Percentiles rank a stretch among this genome's conserved stretches.
Evolutionary conservation across 2,888 invertebrate genomes (phyloP).

Genomic region (Limnephilus lunatus): DNA sequence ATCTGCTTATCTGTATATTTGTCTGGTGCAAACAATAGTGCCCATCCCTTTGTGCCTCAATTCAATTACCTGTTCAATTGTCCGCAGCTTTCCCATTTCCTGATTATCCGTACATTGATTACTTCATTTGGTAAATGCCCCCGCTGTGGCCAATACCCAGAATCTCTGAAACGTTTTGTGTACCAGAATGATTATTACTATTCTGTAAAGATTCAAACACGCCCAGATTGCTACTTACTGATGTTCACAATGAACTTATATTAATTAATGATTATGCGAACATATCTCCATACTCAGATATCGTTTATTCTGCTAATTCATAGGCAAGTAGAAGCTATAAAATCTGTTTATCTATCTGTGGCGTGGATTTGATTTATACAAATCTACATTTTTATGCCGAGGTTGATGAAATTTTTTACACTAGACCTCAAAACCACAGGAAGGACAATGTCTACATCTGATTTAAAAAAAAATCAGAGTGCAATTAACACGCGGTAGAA

Average conservation of each 20-base stretch:
- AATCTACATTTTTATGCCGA: too few species aligned
- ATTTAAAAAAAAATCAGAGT: too few species aligned
- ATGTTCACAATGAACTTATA: not conserved
- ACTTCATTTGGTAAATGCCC: slow-evolving; percentile 25
- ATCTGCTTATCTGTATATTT: not conserved
- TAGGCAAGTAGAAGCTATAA: too few species aligned
- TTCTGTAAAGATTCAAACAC: not conserved
- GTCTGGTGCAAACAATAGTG: not conserved
- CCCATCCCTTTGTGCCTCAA: not conserved
- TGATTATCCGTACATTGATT: slow-evolving; percentile 15
- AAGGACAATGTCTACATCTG: too few species aligned
- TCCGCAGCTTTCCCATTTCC: slow-evolving; percentile 44
- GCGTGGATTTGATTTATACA: too few species aligned
- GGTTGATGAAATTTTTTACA: too few species aligned
- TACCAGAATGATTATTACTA: not conserved
- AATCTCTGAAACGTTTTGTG: slow-evolving; percentile 37
- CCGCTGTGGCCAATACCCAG: slow-evolving; percentile 7
- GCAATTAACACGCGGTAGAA: too few species aligned
- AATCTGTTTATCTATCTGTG: too few species aligned
- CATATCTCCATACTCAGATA: not conserved
- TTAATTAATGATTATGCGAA: not conserved
- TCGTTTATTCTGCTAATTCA: not conserved
- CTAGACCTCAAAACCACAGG: too few species aligned
- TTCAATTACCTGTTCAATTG: slow-evolving; percentile 39
- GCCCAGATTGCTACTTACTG: not conserved